Base-by-base conservation (phyloP, 2,797 vertebrate species). In the Rhadinocentrus ornatus region DNA sequence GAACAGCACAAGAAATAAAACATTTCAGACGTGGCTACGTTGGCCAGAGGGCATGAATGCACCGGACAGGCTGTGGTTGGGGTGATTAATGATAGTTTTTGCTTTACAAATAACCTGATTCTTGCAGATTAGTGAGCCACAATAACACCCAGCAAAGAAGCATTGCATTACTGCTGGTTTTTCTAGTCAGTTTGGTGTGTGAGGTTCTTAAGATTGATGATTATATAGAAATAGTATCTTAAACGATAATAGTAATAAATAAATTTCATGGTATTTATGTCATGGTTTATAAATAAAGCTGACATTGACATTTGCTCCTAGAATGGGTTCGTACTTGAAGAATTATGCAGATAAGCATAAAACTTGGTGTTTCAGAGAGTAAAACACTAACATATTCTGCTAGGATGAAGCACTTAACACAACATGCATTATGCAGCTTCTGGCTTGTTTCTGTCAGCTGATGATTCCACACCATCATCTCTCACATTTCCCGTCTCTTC, bases 401-500 rank as follows among this genome's bases (percentile, higher is more conserved):
- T 39, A 13, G 44, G 46, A 68, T 44, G 52, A 35, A 6, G 46
- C 12, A 5, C 57, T 54, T 1, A 29, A 35, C 41, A n/a, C 34
- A 56, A 24, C 2, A 18, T 29, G n/a, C n/a, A 15, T 15, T 22
- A 12, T 39, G 24, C 54, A 55, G 35, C 63, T 7, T 4, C 55
- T 48, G 60, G 60, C 48, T 55, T 22, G 1, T 29, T 50, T 18
- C 16, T 50, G 58, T 52, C 72, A 62, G 26, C 1, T 61, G 54
- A 55, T 70, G 39, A 61, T 44, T 61, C 41, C 24, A 18, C 35
- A 44, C 26, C 26, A 27, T 66, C 65, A 32, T 66, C 57, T 32
- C 29, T 48, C 29, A 67, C 41, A 16, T 58, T 58, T 46, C 31
- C 55, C 32, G 57, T 54, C 64, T 70, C 62, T 62, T 65, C 59